Conservation (phyloP, 1,140 invertebrate species). For the Lepidotrigona ventralis region DNA sequence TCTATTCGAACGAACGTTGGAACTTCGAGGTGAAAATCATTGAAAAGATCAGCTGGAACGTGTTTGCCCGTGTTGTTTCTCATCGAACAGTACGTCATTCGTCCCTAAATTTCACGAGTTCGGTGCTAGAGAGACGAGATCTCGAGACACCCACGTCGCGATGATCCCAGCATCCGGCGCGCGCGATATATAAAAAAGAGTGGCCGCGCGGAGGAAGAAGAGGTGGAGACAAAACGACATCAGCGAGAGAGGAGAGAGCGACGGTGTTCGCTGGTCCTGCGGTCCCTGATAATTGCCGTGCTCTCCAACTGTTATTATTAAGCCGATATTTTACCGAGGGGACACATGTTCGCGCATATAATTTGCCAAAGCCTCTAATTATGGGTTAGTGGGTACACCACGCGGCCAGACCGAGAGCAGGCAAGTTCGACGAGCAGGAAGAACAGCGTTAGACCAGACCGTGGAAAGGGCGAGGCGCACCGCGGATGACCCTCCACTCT, state of each 20-base stretch:
- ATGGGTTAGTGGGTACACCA: conserved; percentile 75
- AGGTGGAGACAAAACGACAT: conserved; percentile 59
- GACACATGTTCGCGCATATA: conserved; percentile 80
- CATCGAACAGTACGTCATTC: too few relatives aligned
- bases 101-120: too few relatives aligned
- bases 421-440: conserved; percentile 57
- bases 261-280: conserved; percentile 66
- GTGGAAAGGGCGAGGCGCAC: conserved; percentile 77
- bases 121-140: neutral
- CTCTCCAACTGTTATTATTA: conserved; percentile 80
- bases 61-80: too few relatives aligned
- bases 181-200: conserved; percentile 52
- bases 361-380: conserved; percentile 80
- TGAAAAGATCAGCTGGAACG: too few relatives aligned
- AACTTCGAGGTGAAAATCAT: too few relatives aligned
- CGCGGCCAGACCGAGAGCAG: conserved; percentile 51
- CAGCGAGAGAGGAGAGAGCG: conserved; percentile 14
- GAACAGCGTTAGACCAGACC: conserved; percentile 60
- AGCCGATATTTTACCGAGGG: conserved; percentile 80
- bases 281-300: conserved; percentile 78
- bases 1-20: too few relatives aligned
- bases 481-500: conserved; percentile 64
- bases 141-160: conserved; percentile 64
- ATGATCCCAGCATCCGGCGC: conserved; percentile 32
- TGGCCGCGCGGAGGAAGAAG: conserved; percentile 44